Base-by-base conservation (phyloP, 1,140 invertebrate species). In the Calosoma granatense region DNA sequence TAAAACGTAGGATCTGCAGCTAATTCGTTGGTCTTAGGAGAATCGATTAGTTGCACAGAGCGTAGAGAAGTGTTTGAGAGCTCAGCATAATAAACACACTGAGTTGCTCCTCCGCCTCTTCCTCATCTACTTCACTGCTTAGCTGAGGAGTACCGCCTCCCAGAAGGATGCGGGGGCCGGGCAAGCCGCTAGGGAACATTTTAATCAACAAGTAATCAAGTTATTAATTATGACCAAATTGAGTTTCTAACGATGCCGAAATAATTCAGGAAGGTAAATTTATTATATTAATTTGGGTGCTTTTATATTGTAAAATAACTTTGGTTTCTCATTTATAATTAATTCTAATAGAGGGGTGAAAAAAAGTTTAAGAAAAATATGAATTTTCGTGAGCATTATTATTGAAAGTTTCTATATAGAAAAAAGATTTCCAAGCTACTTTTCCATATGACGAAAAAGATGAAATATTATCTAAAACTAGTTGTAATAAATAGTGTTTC, bases 1-100 rank as follows among this genome's bases (percentile, higher is more conserved):
- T 47, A 47, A 47, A 12, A 47, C 41, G 15, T 47, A 47, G 41
- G 6, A 4, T 11, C 41, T 9, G 3, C 41, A 11, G 41, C 41
- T 11, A 47, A 47, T 47, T 47, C 41, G 41, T 36, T 36, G n/a
- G 26, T 47, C 41, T 47, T 47, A 47, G 17, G 41, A 47, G 17
- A 47, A 47, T 47, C 41, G 41, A 47, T 47, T 47, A 47, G 41
- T 47, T n/a, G n/a, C n/a, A n/a, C n/a, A 47, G 41, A 36, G 41
- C 9, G 6, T 17, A 4, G 41, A n/a, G 15, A 47, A 47, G 41
- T 47, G 41, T 47, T 47, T 47, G 41, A 47, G 41, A 17, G 41
- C 9, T 47, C 15, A 47, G 15, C 41, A 47, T 47, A 47, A 47
- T 47, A 47, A 47, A 47, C 41, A 47, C 41, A 17, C n/a, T n/a